Evolutionary conservation across 2,113 vertebrate genomes (phyloP).

Genomic region (Gyps fulvus): DNA sequence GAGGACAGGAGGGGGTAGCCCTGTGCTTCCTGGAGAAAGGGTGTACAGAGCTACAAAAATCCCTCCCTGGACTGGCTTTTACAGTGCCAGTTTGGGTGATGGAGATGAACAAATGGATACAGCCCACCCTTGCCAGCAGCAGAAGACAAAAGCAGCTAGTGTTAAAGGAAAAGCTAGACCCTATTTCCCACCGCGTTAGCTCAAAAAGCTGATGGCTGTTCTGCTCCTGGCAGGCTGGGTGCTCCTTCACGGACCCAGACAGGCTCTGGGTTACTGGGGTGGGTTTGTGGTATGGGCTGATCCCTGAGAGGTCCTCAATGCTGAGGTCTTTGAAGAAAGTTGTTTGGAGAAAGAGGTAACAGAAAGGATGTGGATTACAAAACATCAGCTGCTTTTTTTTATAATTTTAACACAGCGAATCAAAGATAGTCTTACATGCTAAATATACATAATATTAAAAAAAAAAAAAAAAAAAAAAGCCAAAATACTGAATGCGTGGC

Average conservation of each 20-base stretch:
- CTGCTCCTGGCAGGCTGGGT: neutral
- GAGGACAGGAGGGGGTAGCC: neutral
- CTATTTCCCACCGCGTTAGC: neutral
- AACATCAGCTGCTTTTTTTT: neutral
- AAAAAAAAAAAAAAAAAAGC: neutral
- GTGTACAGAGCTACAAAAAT: too few relatives aligned
- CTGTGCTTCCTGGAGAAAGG: neutral
- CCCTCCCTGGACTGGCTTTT: neutral
- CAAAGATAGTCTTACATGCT: neutral
- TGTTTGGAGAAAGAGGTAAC: neutral
- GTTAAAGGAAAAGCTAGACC: neutral
- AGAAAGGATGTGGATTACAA: neutral
- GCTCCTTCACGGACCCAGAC: neutral
- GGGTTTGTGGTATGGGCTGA: too few relatives aligned
- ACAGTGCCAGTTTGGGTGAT: rapidly evolving
- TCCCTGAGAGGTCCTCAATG: neutral
- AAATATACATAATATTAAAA: neutral
- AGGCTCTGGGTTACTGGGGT: rapidly evolving
- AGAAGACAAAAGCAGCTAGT: too few relatives aligned
- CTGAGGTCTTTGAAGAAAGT: neutral
- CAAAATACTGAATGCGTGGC: neutral
- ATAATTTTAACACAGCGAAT: neutral
- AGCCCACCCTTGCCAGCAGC: neutral
- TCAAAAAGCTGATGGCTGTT: neutral
- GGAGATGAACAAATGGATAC: neutral